These are phyloP conservation scores for Perca flavescens DNA, from an alignment of 2,113 vertebrate genomes.

Conservation along the genomic window DNA sequence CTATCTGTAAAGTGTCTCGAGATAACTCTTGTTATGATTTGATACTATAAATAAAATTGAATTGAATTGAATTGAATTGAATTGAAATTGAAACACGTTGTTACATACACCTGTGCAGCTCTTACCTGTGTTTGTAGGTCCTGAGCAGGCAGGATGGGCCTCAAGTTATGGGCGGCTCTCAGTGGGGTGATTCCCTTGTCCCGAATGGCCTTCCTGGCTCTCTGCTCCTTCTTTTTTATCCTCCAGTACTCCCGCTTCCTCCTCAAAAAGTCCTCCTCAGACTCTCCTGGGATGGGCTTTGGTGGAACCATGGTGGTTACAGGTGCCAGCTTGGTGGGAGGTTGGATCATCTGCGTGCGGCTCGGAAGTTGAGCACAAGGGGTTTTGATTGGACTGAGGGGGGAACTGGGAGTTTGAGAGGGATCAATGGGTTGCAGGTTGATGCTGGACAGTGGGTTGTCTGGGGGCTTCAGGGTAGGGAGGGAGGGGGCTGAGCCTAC, in stretches of 20 bases:
- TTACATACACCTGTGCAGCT: neutral
- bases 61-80: no score
- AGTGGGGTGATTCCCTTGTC: slow-evolving; percentile 49
- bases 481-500: slow-evolving; percentile 23
- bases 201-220: slow-evolving; percentile 81
- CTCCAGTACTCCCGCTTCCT: slow-evolving; percentile 86
- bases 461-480: slow-evolving; percentile 51
- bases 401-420: slow-evolving; percentile 3
- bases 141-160: slow-evolving; percentile 40
- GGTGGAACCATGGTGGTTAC: slow-evolving; percentile 66
- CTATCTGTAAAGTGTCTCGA: no score
- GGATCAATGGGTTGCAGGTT: slow-evolving; percentile 63
- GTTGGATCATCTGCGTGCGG: neutral
- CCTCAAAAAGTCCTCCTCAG: slow-evolving; percentile 79
- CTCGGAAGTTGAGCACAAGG: slow-evolving; percentile 29
- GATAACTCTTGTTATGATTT: no score
- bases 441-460: slow-evolving; percentile 72
- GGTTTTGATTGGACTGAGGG: slow-evolving; percentile 29
- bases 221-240: slow-evolving; percentile 87
- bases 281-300: slow-evolving; percentile 69
- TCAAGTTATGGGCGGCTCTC: slow-evolving; percentile 51
- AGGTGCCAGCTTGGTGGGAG: neutral
- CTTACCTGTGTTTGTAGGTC: slow-evolving; percentile 44
- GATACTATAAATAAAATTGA: no score
- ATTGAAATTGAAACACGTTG: no score